A percentile compares a stretch with the other conserved stretches of the same genome.
These are phyloP conservation scores for Drosophila suzukii DNA, from an alignment of 1,140 invertebrate species.

Conservation along the genomic window DNA sequence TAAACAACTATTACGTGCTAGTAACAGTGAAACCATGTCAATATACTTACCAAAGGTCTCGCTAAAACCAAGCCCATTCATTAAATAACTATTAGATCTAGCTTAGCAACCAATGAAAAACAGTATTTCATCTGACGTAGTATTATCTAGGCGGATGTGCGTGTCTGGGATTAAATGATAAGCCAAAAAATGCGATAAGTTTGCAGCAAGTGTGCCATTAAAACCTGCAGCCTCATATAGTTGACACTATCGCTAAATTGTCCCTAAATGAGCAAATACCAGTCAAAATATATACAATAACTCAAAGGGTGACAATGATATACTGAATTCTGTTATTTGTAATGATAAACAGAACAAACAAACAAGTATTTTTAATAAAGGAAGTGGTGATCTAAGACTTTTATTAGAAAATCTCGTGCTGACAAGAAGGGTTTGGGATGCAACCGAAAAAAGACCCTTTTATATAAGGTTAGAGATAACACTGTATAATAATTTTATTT, in stretches of 20 bases:
- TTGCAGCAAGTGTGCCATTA: constrained; percentile 8
- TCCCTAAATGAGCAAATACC: constrained; percentile 3
- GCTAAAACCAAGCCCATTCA: constrained; percentile 1
- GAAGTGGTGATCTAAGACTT: background rate
- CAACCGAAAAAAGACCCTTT: background rate
- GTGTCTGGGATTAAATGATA: constrained; percentile 22
- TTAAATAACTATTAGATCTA: background rate
- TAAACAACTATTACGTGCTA: constrained; percentile 24
- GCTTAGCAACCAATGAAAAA: background rate
- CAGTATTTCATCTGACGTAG: constrained; percentile 9
- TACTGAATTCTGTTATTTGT: background rate
- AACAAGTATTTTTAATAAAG: background rate
- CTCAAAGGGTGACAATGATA: background rate
- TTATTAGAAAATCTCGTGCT: constrained; percentile 2
- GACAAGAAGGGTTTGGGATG: constrained; percentile 4
- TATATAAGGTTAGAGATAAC: constrained; percentile 1
- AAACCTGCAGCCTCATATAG: constrained; percentile 8
- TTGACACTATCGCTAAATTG: constrained; percentile 4
- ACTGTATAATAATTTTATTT: background rate
- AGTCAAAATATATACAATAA: background rate
- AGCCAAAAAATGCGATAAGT: constrained; percentile 27
- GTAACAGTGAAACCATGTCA: background rate
- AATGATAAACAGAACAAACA: background rate
- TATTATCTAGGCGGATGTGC: constrained; percentile 36
- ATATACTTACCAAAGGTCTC: constrained; percentile 20